phyloP scores from a whole-genome alignment of 2,113 vertebrate species.

The Amia ocellicauda region DNA sequence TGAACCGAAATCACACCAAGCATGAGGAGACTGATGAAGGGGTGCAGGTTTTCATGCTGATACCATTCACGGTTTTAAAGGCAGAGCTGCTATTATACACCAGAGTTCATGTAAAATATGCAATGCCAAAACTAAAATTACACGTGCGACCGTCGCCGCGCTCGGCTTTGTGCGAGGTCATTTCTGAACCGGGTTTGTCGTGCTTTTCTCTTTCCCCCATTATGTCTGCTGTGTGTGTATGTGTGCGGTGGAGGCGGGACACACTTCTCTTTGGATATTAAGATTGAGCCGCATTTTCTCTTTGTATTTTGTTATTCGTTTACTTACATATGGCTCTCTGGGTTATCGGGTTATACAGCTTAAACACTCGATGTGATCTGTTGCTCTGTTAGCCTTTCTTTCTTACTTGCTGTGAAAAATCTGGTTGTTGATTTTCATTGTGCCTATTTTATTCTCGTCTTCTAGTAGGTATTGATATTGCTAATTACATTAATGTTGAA shows the following conservation, averaged over 20 bases:
- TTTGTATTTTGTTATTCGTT: too few relatives aligned
- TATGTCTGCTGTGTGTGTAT: constrained; percentile 25
- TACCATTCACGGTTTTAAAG: constrained; percentile 38
- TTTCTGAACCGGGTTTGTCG: constrained; percentile 12
- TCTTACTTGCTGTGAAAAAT: too few relatives aligned
- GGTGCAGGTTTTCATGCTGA: constrained; percentile 32
- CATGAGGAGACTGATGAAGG: constrained; percentile 39
- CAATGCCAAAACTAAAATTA: constrained; percentile 38
- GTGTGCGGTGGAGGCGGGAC: constrained; percentile 21
- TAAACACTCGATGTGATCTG: too few relatives aligned
- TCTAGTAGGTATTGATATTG: too few relatives aligned
- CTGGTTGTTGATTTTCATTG: too few relatives aligned
- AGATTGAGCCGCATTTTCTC: too few relatives aligned
- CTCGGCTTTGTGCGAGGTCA: constrained; percentile 30
- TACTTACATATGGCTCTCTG: too few relatives aligned
- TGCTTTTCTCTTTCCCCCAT: constrained; percentile 2
- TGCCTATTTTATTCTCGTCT: too few relatives aligned
- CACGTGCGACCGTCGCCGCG: constrained; percentile 33
- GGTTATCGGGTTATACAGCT: too few relatives aligned
- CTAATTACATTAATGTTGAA: too few relatives aligned
- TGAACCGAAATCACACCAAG: constrained; percentile 52
- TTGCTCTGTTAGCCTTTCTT: too few relatives aligned
- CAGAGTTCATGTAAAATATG: constrained; percentile 41
- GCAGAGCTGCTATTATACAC: constrained; percentile 40
- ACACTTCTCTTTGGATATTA: background rate